Evolutionary conservation across 2,888 invertebrate genomes (phyloP), one percentile per base, ranked within the genome.

Genomic region (Melieria picta): DNA sequence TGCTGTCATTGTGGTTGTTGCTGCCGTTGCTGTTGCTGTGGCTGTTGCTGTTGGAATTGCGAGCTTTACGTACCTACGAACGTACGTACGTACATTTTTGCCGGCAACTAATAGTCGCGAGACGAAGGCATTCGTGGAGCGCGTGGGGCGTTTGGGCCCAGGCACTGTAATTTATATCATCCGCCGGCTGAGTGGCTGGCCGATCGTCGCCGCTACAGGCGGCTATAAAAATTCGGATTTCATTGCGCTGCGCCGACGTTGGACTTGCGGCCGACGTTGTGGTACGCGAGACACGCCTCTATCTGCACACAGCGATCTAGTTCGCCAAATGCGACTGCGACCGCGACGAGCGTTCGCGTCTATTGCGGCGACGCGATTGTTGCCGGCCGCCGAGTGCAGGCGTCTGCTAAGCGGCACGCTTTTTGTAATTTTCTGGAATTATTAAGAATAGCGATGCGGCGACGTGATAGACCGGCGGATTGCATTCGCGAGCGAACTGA

Each of bases 221-320:
- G 11, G 43, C 56, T 67, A 67, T 50, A 67, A 67, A 67, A 67
- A 50, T 67, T 60, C 58, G 58, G 48, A 66, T 58, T 58, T n/a
- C 58, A 66, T 57, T 58, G 66, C 58, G 48, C 48, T 66, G 52
- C 55, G 55, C 48, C 13, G 47, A 11, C 5, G 48, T 58, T 16
- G 42, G 13, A 30, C 7, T 50, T 30, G 56, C 42, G 48, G 42
- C 16, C 10, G 42, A 48, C 13, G 16, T 46, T 47, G 13, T 6
- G 16, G 66, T 50, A 67, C 56, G n/a, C 30, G 78, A 83, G 83
- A 82, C 83, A 84, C 83, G 84, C 84, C 83, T 84, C 83, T 84
- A 83, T 83, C 84, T 82, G 77, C 80, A 81, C 82, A 81, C 81
- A 82, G 84, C 84, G 82, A 83, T 83, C 83, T 84, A 83, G 81